Evolutionary conservation across 1,140 invertebrate species (phyloP), one percentile per base, ranked within the genome.

Genomic region (Drosophila lowei): DNA sequence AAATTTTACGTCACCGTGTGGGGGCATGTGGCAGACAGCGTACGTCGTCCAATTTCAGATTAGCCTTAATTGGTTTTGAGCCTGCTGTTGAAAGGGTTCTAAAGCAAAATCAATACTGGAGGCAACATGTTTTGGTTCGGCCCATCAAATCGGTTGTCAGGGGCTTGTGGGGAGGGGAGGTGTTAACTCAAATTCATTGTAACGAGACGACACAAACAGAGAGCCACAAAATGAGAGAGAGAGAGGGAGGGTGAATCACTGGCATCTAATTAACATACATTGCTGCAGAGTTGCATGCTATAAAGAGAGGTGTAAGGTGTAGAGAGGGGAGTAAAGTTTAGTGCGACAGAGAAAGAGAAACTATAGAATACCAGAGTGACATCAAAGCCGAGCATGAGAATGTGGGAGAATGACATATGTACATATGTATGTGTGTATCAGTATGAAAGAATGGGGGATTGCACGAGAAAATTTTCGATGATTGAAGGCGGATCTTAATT

Each of bases 191-290:
- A 62, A 59, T 76, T 43, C 60, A 58, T 30, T 46, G 60, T 65
- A 78, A 78, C 77, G 54, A 62, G 66, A 21, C 50, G 34, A 72
- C 68, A 59, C 44, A 11, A 38, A 16, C 38, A 46, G 47, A 50
- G 21, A 43, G 28, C 46, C 18, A 49, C 15, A 52, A 23, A 28
- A 9, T 15, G 13, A 34, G 9, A 55, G 42, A 1, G n/a, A 15
- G 13, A 11, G 21, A 9, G 23, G 2, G 43, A 3, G n/a, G 21
- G 3, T 47, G 71, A 78, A 67, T 83, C 79, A 64, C 71, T 42
- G 62, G 66, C 25, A 67, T 71, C 74, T 83, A 83, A 83, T 83
- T 84, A 83, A 79, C 53, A 43, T 57, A 57, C 50, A 49, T 28
- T 67, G 34, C 49, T 42, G 16, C 0, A 47, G 8, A 65, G n/a